Evolutionary conservation across 2,888 invertebrate species (phyloP).

Genomic region (Cecidostiba fungosa): DNA sequence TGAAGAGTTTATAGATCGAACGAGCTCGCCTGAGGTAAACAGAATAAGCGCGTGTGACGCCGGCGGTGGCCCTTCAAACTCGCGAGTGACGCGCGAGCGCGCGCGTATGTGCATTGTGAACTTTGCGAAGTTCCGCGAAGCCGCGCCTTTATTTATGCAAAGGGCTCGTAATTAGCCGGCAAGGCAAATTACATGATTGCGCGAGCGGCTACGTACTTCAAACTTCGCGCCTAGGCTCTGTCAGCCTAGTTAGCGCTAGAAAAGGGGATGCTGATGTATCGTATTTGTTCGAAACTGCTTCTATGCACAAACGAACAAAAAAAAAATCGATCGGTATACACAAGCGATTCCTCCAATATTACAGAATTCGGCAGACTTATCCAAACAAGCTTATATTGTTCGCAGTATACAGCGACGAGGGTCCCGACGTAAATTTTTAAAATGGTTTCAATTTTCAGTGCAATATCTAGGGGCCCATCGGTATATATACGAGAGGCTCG

Average conservation of each 20-base stretch:
- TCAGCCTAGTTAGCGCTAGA: neutral
- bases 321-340: neutral
- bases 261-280: too few species aligned
- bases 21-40: conserved; percentile 26
- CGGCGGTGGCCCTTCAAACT: conserved; percentile 24
- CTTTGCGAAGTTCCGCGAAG: conserved; percentile 23
- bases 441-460: conserved; percentile 21
- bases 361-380: neutral
- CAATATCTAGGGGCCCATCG: neutral
- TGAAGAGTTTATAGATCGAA: conserved; percentile 49
- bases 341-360: neutral
- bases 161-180: conserved; percentile 25
- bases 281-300: neutral
- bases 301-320: neutral
- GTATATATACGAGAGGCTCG: neutral
- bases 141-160: conserved; percentile 27
- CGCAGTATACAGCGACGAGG: neutral
- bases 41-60: conserved; percentile 14
- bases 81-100: neutral
- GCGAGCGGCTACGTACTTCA: neutral
- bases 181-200: conserved; percentile 33
- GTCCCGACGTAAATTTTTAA: conserved; percentile 24
- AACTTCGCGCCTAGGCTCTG: neutral
- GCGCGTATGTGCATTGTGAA: conserved; percentile 19
- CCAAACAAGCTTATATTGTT: neutral